Conservation (phyloP, 2,888 invertebrate species). For the Diogma glabrata region DNA sequence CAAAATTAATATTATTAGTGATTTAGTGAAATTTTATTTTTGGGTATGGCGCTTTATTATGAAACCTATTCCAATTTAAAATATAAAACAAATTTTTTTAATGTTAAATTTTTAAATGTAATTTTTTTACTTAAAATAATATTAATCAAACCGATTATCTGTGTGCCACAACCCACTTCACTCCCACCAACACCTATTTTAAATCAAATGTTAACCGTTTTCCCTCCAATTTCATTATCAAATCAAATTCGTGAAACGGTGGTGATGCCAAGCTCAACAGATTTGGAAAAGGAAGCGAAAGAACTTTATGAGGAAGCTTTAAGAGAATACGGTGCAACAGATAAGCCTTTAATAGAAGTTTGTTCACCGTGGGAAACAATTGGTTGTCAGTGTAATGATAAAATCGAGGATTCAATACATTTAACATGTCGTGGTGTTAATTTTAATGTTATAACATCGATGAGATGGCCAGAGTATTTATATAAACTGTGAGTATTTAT, state of each 20-base stretch:
- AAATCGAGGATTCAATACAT: slow-evolving; percentile 27
- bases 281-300: slow-evolving; percentile 35
- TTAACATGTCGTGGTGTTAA: slow-evolving; percentile 33
- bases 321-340: slow-evolving; percentile 24
- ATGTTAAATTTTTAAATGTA: too few species aligned
- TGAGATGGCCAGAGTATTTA: slow-evolving; percentile 31
- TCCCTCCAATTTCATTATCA: slow-evolving; percentile 10
- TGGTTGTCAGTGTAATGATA: slow-evolving; percentile 32
- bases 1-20: too few species aligned
- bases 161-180: too few species aligned
- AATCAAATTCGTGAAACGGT: slow-evolving; percentile 29
- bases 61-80: too few species aligned
- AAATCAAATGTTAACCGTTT: slow-evolving; percentile 1
- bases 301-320: slow-evolving; percentile 34
- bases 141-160: too few species aligned
- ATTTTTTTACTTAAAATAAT: too few species aligned
- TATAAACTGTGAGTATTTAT: slow-evolving; percentile 31
- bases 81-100: too few species aligned
- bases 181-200: background rate
- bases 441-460: slow-evolving; percentile 28
- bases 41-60: too few species aligned
- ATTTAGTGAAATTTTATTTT: too few species aligned
- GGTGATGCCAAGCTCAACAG: slow-evolving; percentile 29
- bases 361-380: slow-evolving; percentile 32
- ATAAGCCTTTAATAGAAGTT: slow-evolving; percentile 25